Percentiles rank a stretch among this genome's conserved stretches.
phyloP scores from a whole-genome alignment of 2,888 invertebrate species.

The Volucella inflata region DNA sequence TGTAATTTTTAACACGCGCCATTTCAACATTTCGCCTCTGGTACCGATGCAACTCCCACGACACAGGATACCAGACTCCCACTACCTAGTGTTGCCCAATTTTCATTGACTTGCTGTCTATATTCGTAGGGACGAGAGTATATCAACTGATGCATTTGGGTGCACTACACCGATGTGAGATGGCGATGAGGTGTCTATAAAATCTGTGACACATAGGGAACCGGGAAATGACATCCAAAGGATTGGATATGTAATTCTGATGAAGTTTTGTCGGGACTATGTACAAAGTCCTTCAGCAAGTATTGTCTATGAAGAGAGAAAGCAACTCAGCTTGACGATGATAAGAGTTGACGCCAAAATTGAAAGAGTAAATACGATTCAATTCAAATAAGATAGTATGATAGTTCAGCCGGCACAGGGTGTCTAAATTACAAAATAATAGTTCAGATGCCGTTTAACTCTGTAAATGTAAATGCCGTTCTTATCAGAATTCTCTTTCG shows the following conservation, averaged over 20 bases:
- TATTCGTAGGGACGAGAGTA: too few species aligned
- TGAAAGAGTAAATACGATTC: constrained; percentile 56
- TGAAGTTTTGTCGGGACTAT: constrained; percentile 42
- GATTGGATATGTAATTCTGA: constrained; percentile 49
- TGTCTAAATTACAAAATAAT: constrained; percentile 9
- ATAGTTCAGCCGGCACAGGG: background rate
- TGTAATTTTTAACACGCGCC: constrained; percentile 76
- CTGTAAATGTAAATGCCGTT: constrained; percentile 49
- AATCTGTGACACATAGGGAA: constrained; percentile 69
- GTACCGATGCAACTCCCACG: background rate
- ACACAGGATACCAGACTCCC: background rate
- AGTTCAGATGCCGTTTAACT: constrained; percentile 39
- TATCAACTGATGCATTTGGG: constrained; percentile 35
- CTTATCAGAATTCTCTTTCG: constrained; percentile 49
- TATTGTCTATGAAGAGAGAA: constrained; percentile 31
- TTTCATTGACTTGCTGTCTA: constrained; percentile 53
- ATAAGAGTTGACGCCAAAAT: constrained; percentile 41
- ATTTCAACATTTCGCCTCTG: constrained; percentile 41
- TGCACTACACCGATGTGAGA: constrained; percentile 44
- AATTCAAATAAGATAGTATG: background rate
- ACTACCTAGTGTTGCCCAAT: constrained; percentile 43
- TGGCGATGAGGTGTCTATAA: constrained; percentile 49
- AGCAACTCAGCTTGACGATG: background rate
- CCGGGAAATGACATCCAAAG: constrained; percentile 33
- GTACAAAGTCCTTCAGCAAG: constrained; percentile 1